phyloP scores from a whole-genome alignment of 2,888 invertebrate genomes.

The Tortricodes alternella region DNA sequence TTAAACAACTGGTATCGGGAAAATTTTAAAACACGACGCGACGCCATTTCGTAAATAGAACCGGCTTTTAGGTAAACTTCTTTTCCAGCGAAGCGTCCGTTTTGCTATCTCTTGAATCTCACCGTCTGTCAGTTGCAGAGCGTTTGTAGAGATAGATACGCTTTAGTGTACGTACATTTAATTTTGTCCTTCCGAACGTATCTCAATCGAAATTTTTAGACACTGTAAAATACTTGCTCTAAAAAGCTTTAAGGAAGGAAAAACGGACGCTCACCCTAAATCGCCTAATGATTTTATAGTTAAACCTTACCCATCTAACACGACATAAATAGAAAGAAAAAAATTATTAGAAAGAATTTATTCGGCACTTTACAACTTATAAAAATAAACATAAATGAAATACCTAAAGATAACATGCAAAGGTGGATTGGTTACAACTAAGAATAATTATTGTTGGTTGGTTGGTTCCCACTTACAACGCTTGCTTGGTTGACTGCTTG shows the following conservation, averaged over 20 bases:
- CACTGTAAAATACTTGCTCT: neutral
- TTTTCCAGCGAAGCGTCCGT: neutral
- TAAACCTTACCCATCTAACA: too few relatives aligned
- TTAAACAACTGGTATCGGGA: constrained; percentile 6
- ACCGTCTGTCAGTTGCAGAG: constrained; percentile 13
- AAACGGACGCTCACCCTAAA: neutral
- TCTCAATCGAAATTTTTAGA: neutral
- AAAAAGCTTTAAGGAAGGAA: neutral
- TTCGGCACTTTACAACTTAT: too few relatives aligned
- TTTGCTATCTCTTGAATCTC: constrained; percentile 5
- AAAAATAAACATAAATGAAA: too few relatives aligned
- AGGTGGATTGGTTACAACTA: too few relatives aligned
- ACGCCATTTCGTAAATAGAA: neutral
- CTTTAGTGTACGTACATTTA: neutral
- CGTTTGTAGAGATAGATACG: constrained; percentile 3
- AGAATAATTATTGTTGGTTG: too few relatives aligned
- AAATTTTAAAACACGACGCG: neutral
- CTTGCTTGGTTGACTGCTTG: neutral
- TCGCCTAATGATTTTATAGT: too few relatives aligned
- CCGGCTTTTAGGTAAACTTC: constrained; percentile 1
- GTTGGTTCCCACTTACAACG: neutral
- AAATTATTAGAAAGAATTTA: too few relatives aligned
- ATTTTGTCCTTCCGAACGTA: neutral
- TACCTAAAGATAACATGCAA: too few relatives aligned
- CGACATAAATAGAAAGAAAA: too few relatives aligned